Evolutionary conservation across 2,113 vertebrate genomes (phyloP).

Genomic region (Pelusios castaneus): DNA sequence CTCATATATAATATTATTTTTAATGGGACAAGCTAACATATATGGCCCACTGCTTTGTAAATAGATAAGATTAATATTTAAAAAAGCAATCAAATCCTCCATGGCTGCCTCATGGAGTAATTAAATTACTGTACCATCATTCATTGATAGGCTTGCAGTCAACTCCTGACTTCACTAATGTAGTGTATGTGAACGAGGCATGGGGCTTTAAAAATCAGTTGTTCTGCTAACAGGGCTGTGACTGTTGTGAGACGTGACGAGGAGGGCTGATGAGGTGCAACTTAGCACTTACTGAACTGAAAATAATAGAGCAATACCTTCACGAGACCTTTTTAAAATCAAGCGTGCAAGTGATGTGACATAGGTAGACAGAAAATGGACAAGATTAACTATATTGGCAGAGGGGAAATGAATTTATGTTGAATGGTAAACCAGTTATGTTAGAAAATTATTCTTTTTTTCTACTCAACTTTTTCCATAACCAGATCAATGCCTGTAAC

Average conservation of each 20-base stretch:
- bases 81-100: conserved; percentile 25
- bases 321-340: conserved; percentile 39
- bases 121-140: background rate
- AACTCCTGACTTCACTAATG: background rate
- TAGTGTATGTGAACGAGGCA: background rate
- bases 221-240: conserved; percentile 52
- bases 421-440: background rate
- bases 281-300: conserved; percentile 70
- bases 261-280: conserved; percentile 60
- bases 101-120: conserved; percentile 1
- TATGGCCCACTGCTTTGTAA: conserved; percentile 1
- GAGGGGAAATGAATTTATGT: background rate
- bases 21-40: accelerated
- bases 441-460: background rate
- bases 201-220: conserved; percentile 14
- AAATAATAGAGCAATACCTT: conserved; percentile 59
- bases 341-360: conserved; percentile 47
- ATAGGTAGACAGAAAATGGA: conserved; percentile 11
- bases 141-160: background rate
- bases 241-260: conserved; percentile 57
- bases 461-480: background rate
- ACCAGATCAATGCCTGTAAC: conserved; percentile 5
- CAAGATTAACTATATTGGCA: background rate
- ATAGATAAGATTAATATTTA: conserved; percentile 31
- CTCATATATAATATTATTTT: background rate